phyloP scores from a whole-genome alignment of 2,888 invertebrate genomes.

The Macrophya annulata region DNA sequence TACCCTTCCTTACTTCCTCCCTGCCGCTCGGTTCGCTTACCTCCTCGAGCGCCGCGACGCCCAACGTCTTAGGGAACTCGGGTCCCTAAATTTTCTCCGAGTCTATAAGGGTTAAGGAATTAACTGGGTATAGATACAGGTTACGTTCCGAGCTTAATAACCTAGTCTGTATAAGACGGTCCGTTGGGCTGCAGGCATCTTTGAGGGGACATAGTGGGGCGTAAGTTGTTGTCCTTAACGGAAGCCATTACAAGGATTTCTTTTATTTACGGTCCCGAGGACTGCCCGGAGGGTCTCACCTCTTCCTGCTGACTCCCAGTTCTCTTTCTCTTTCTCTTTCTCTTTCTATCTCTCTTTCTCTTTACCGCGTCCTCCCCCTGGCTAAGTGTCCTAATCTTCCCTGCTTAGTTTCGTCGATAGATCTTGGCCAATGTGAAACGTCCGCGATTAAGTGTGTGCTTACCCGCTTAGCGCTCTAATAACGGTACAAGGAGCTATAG shows the following conservation, averaged over 20 bases:
- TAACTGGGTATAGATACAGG: conserved; percentile 66
- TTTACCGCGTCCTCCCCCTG: conserved; percentile 27
- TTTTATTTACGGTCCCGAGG: conserved; percentile 78
- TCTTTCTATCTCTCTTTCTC: conserved; percentile 39
- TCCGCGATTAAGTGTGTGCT: conserved; percentile 47
- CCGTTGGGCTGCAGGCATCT: conserved; percentile 35
- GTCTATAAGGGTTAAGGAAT: conserved; percentile 79
- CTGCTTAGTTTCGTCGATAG: conserved; percentile 70
- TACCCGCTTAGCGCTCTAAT: conserved; percentile 42
- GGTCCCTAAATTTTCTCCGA: conserved; percentile 76
- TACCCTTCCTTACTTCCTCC: conserved; percentile 53
- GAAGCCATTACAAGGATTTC: conserved; percentile 78
- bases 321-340: conserved; percentile 39
- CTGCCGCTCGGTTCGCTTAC: conserved; percentile 54
- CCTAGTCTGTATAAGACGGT: conserved; percentile 58
- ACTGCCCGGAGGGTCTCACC: conserved; percentile 61
- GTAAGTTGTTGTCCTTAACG: conserved; percentile 68
- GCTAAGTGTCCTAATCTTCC: conserved; percentile 75
- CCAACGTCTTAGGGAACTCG: conserved; percentile 61
- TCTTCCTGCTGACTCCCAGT: conserved; percentile 11
- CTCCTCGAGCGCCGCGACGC: conserved; percentile 58
- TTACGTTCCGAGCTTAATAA: conserved; percentile 66
- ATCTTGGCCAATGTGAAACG: conserved; percentile 70
- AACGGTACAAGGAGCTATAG: conserved; percentile 48
- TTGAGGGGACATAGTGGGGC: conserved; percentile 58